phyloP scores from a whole-genome alignment of 2,797 vertebrate genomes.

The Rhinatrema bivittatum region DNA sequence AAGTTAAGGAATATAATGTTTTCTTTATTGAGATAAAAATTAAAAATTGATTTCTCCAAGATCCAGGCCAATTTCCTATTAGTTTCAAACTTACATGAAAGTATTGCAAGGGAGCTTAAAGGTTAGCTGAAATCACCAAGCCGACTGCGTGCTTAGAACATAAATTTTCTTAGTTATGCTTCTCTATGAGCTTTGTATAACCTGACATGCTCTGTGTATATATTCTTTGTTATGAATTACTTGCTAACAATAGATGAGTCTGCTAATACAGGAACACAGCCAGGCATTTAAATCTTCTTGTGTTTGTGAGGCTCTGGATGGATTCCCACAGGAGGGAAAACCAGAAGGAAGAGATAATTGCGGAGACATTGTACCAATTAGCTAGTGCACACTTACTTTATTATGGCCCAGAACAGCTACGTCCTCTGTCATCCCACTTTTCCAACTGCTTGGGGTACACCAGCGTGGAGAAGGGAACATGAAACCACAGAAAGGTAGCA shows the following conservation, averaged over 20 bases:
- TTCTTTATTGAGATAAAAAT: conserved; percentile 18
- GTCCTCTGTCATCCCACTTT: background rate
- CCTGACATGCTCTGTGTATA: too few species aligned
- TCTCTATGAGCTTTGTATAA: too few species aligned
- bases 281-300: conserved; percentile 8
- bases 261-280: conserved; percentile 14
- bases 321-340: conserved; percentile 4
- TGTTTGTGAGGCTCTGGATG: conserved; percentile 9
- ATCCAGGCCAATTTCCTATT: conserved; percentile 1
- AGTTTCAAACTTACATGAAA: conserved; percentile 9
- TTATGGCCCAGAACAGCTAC: background rate
- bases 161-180: too few species aligned
- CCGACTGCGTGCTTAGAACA: conserved; percentile 9
- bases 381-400: background rate
- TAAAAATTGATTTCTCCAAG: background rate
- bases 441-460: background rate
- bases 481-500: too few species aligned
- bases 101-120: too few species aligned
- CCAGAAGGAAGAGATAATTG: conserved; percentile 14
- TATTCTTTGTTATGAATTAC: too few species aligned
- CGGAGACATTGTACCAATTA: conserved; percentile 11
- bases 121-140: conserved; percentile 9
- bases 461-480: too few species aligned
- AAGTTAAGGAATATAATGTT: conserved; percentile 24
- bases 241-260: conserved; percentile 19